Percentiles rank a stretch among this genome's conserved stretches.
Conservation (phyloP, 2,888 invertebrate species). For the Drosophila anceps region DNA sequence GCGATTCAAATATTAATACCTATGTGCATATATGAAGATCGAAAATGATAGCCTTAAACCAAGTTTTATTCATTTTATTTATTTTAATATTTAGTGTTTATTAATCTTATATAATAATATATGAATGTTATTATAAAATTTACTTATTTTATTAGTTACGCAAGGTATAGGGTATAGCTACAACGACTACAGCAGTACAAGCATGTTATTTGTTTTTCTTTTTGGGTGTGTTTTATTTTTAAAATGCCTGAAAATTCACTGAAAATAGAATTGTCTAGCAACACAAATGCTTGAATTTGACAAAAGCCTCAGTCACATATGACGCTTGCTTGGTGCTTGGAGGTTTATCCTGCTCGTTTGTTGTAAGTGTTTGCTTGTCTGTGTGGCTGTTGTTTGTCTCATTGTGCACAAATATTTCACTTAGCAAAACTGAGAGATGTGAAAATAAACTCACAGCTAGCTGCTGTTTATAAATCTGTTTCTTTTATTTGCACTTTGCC, state of each 20-base stretch:
- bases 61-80: too few relatives aligned
- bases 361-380: slow-evolving; percentile 24
- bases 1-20: too few relatives aligned
- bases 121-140: neutral
- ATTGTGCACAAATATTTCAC: slow-evolving; percentile 64
- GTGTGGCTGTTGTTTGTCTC: slow-evolving; percentile 4
- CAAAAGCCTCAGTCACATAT: slow-evolving; percentile 44
- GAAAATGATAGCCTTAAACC: too few relatives aligned
- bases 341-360: slow-evolving; percentile 8
- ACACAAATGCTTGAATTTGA: slow-evolving; percentile 34
- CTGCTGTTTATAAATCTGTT: slow-evolving; percentile 73
- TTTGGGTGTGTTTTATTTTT: slow-evolving; percentile 16
- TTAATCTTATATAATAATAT: neutral
- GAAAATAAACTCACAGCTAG: slow-evolving; percentile 27
- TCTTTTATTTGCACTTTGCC: slow-evolving; percentile 72
- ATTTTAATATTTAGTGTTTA: neutral
- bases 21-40: too few relatives aligned
- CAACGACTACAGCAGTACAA: neutral
- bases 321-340: slow-evolving; percentile 4
- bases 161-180: neutral
- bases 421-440: slow-evolving; percentile 32
- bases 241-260: slow-evolving; percentile 11
- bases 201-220: neutral
- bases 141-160: too few relatives aligned
- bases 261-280: slow-evolving; percentile 21